Conservation (phyloP, 2,888 invertebrate genomes). For the Tinea pellionella region DNA sequence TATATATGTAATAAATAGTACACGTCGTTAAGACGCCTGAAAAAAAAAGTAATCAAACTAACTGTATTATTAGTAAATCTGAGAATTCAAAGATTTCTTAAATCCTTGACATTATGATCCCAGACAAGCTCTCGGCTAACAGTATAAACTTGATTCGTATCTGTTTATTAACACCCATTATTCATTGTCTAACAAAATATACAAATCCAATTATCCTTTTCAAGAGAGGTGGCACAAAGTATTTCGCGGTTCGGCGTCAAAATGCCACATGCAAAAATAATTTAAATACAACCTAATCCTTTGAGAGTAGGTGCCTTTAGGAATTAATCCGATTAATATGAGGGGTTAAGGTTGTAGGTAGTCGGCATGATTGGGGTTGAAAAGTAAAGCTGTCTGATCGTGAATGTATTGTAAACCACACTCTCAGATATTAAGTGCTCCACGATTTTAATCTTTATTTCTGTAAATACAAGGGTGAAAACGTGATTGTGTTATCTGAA, state of each 20-base stretch:
- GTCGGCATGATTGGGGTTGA: slow-evolving; percentile 3
- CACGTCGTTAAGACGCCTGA: too few relatives aligned
- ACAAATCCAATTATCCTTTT: slow-evolving; percentile 19
- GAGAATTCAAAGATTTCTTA: slow-evolving; percentile 20
- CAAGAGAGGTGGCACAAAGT: neutral
- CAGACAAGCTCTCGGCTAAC: slow-evolving; percentile 18
- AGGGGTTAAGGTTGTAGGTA: slow-evolving; percentile 13
- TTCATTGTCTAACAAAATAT: slow-evolving; percentile 48
- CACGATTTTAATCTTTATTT: neutral
- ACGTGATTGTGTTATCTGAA: neutral
- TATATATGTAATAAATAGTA: too few relatives aligned
- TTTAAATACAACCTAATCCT: slow-evolving; percentile 41
- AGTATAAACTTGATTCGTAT: slow-evolving; percentile 26
- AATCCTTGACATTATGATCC: slow-evolving; percentile 23
- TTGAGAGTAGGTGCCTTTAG: slow-evolving; percentile 38
- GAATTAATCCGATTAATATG: slow-evolving; percentile 49
- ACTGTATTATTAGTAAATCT: neutral
- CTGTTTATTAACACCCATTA: slow-evolving; percentile 42
- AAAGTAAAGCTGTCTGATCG: slow-evolving; percentile 4
- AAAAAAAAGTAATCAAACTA: too few relatives aligned
- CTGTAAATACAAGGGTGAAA: neutral
- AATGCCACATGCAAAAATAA: slow-evolving; percentile 54
- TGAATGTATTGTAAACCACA: neutral
- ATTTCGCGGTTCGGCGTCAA: slow-evolving; percentile 28
- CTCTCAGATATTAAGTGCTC: neutral